Evolutionary conservation across 2,113 vertebrate genomes (phyloP).

Genomic region (Microcebus griseorufus): DNA sequence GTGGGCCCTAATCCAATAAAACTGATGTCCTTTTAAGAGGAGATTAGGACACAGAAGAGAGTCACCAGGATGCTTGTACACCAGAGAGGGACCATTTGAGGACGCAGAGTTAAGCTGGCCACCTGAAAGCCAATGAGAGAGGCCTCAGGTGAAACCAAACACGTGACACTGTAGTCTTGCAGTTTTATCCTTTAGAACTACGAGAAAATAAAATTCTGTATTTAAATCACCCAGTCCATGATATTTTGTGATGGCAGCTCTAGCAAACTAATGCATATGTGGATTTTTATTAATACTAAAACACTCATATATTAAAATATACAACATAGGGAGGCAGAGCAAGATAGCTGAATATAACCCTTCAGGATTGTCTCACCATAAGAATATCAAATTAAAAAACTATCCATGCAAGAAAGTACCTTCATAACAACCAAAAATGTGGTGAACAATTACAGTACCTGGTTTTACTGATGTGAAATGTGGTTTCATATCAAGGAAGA

Average conservation of each 20-base stretch:
- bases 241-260: background rate
- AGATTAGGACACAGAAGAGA: background rate
- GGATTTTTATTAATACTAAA: background rate
- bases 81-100: background rate
- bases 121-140: background rate
- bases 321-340: no score
- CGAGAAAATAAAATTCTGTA: background rate
- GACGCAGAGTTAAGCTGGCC: background rate
- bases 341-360: no score
- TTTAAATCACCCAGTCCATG: background rate
- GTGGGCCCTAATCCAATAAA: background rate
- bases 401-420: no score
- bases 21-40: background rate
- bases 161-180: background rate
- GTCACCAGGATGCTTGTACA: background rate
- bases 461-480: no score
- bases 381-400: no score
- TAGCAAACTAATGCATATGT: background rate
- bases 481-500: no score
- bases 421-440: no score
- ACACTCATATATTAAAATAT: background rate
- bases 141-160: background rate
- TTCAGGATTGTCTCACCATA: no score
- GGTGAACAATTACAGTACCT: no score
- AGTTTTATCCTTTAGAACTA: background rate